Percentiles rank a stretch among this genome's conserved stretches.
These are phyloP conservation scores for Anableps anableps DNA, from an alignment of 2,797 vertebrate genomes.

Conservation along the genomic window DNA sequence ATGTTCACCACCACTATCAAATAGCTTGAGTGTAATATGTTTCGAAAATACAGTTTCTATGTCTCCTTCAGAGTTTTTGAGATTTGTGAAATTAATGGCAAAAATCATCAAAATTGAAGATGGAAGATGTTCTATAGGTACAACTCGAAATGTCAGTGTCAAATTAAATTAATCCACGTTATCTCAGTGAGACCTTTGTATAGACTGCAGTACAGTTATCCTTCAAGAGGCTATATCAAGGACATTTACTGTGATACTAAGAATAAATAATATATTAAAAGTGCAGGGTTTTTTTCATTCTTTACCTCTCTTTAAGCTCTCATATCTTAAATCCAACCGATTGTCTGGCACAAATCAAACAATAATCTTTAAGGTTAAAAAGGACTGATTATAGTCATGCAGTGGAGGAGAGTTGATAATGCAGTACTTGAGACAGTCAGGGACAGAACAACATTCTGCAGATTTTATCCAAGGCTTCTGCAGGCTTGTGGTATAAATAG, in stretches of 20 bases:
- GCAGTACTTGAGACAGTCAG: neutral
- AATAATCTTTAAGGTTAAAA: slow-evolving; percentile 3
- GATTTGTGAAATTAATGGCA: no score
- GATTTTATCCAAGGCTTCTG: slow-evolving; percentile 23
- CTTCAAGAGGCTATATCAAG: neutral
- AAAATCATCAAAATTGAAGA: neutral
- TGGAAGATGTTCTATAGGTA: neutral
- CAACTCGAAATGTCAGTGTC: neutral
- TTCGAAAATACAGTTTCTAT: neutral
- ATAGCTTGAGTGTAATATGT: neutral
- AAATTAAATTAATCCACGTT: neutral
- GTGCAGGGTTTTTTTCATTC: neutral
- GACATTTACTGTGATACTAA: neutral
- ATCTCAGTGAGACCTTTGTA: neutral
- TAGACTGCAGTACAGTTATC: neutral
- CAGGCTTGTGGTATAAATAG: neutral
- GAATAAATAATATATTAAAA: neutral
- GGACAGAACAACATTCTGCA: slow-evolving; percentile 11
- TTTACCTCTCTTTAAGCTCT: neutral
- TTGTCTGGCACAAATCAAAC: slow-evolving; percentile 10
- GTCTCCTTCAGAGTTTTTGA: neutral
- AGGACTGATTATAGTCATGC: neutral
- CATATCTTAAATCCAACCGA: neutral
- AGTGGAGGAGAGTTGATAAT: neutral
- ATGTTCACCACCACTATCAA: neutral